Evolutionary conservation across 2,797 vertebrate genomes (phyloP), one percentile per base, ranked within the genome.

Genomic region (Myiotriccus ornatus): DNA sequence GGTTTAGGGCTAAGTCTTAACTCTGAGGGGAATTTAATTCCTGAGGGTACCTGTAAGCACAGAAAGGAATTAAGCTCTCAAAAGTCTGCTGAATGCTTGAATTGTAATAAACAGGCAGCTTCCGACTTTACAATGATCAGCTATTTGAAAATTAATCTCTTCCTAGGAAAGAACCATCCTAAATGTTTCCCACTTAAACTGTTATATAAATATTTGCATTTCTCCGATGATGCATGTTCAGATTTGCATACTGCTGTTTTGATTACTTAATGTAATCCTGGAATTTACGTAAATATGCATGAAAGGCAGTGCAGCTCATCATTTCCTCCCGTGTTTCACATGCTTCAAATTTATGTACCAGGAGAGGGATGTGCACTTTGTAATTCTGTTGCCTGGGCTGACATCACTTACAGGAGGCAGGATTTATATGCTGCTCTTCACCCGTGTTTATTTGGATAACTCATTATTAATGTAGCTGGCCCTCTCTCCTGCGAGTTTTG

Each of bases 201-300:
- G 53, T 53, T 83, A 10, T 5, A 37, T 70, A 89, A 96, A 87
- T 91, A 78, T 85, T 92, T 95, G 49, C 67, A 90, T 91, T 74
- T 91, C 43, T 85, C 83, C 11, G 0, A 67, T 34, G 4, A 55
- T 79, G 21, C 16, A 15, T 46, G 43, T 65, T 75, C 73, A 62
- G 6, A 81, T 90, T 81, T 93, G 49, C 73, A 28, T 69, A 39
- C 23, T 77, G 37, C 37, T 81, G 30, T 13, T 84, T 85, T 82
- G 59, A 69, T 87, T 67, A 59, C 24, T 59, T 35, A 52, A 37
- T 71, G 24, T 44, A 68, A 75, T 78, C 25, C 17, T 44, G 65
- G 20, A 14, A 85, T 94, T 77, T 60, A 39, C 79, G 75, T 74
- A 91, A 74, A 77, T 50, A 32, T 50, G 37, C 27, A 32, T 57